Percentiles rank a stretch among this genome's conserved stretches.
phyloP scores from a whole-genome alignment of 2,113 vertebrate species.

The Donacobius atricapilla region DNA sequence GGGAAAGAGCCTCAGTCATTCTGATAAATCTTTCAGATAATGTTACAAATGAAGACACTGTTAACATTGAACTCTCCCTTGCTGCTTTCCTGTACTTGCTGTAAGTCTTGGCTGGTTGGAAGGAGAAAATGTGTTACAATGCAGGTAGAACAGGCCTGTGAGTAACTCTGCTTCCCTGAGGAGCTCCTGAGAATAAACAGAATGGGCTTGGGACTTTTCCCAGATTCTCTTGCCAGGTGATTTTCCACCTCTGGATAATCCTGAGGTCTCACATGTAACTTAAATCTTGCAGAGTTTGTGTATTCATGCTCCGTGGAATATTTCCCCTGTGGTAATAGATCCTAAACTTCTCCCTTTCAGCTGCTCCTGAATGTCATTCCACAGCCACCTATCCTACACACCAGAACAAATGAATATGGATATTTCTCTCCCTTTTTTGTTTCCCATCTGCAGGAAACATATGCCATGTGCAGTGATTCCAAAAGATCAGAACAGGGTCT shows the following conservation, averaged over 20 bases:
- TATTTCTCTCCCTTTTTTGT: slow-evolving; percentile 18
- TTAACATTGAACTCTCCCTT: neutral
- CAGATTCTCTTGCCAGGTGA: neutral
- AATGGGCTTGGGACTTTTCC: neutral
- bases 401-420: slow-evolving; percentile 53
- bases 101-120: neutral
- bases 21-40: neutral
- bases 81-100: neutral
- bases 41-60: neutral
- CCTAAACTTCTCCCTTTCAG: neutral
- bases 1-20: neutral
- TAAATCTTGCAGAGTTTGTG: neutral
- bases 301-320: neutral
- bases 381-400: slow-evolving; percentile 5
- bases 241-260: neutral
- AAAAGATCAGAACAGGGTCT: slow-evolving; percentile 56
- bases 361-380: neutral
- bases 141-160: neutral
- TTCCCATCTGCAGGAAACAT: slow-evolving; percentile 66
- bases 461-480: slow-evolving; percentile 38
- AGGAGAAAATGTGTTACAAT: neutral
- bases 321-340: neutral
- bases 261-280: neutral
- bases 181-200: neutral
- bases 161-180: neutral